Evolutionary conservation across 2,113 vertebrate species (phyloP), one percentile per base, ranked within the genome.

Genomic region (Podarcis raffonei): DNA sequence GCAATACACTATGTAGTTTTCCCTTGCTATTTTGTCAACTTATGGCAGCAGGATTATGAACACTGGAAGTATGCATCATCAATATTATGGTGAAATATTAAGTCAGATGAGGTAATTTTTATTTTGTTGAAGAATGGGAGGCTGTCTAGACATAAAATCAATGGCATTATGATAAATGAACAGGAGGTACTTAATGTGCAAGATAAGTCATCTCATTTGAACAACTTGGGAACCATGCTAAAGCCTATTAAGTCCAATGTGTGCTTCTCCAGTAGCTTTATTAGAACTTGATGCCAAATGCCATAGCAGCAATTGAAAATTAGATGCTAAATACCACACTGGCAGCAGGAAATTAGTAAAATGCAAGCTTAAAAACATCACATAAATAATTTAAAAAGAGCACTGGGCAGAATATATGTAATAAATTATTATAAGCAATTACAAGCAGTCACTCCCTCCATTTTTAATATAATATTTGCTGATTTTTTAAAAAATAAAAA

Each of bases 71-170:
- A 85, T 59, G 23, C 68, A n/a, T 84, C 22, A 75, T 85, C 53
- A 75, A 85, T 37, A 37, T 30, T 75, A 59, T 4, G 11, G 13
- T 62, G 71, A 75, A 75, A 75, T 75, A 75, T 35, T 35, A 83
- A 83, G n/a, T 79, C 75, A 75, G 22, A 11, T 57, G n/a, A 86
- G 85, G 27, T 42, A 32, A 88, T n/a, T 62, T 79, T 72, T 59
- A 85, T 23, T 39, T 83, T 89, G 57, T 75, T 90, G 9, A 91
- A 84, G 18, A 80, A 75, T 76, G 90, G 87, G 82, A 94, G 39
- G 5, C 79, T 48, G 59, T 90, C 83, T 86, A 92, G 39, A 53
- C 65, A 87, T 2, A 3, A 90, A 89, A 90, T 88, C 48, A 84
- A 80, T 91, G 86, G 66, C 62, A 87, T 89, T 0, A 86, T 72